Evolutionary conservation across 2,113 vertebrate genomes (phyloP).

Genomic region (Xenopus borealis): DNA sequence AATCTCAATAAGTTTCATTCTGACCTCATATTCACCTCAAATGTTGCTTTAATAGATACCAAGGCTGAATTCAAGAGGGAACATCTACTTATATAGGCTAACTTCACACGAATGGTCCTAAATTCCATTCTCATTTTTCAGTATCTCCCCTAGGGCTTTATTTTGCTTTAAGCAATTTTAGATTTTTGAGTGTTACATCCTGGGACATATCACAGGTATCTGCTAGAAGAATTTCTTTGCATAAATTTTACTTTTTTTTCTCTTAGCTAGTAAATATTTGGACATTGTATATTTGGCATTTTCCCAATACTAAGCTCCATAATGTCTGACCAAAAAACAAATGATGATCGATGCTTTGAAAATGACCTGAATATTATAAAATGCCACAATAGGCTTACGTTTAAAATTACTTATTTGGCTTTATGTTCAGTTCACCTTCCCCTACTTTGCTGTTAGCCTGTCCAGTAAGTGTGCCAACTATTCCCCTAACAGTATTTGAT

Average conservation of each 20-base stretch:
- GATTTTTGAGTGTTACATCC: conserved; percentile 23
- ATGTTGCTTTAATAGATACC: conserved; percentile 30
- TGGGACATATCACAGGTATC: conserved; percentile 49
- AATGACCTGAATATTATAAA: not conserved
- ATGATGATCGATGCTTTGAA: not conserved
- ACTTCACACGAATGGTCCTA: conserved; percentile 45
- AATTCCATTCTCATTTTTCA: conserved; percentile 21
- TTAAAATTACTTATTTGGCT: conserved; percentile 48
- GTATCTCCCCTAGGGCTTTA: conserved; percentile 30
- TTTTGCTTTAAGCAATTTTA: conserved; percentile 41
- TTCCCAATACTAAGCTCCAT: not conserved
- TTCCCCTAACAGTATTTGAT: conserved; percentile 57
- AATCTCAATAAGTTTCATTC: conserved; percentile 32
- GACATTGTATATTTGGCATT: not conserved
- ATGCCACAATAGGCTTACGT: conserved; percentile 44
- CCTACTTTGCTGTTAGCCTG: conserved; percentile 47
- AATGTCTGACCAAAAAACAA: conserved; percentile 2
- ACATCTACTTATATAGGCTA: conserved; percentile 45
- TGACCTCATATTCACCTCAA: conserved; percentile 40
- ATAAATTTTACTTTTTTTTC: not conserved
- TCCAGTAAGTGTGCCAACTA: conserved; percentile 52
- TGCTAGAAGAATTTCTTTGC: conserved; percentile 32
- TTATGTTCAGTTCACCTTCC: conserved; percentile 46
- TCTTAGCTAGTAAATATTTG: not conserved
- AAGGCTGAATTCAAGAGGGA: conserved; percentile 39